A percentile compares a stretch with the other conserved stretches of the same genome.
These are phyloP conservation scores for Zosterops lateralis DNA, from an alignment of 2,113 vertebrate genomes.

Conservation along the genomic window DNA sequence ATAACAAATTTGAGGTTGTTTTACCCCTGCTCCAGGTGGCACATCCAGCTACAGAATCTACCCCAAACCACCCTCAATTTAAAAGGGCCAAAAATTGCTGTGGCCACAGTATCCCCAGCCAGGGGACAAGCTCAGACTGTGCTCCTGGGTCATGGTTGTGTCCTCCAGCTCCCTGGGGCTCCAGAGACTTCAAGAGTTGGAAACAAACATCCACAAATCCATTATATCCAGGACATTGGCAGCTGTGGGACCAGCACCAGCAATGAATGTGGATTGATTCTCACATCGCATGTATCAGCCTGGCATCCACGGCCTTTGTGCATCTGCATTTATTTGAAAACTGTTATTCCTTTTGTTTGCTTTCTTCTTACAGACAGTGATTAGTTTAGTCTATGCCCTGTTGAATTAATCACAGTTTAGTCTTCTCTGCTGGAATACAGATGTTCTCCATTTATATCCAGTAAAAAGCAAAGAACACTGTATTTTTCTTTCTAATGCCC, in stretches of 20 bases:
- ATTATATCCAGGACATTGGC: accelerated
- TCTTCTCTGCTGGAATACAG: not conserved
- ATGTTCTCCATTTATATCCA: not conserved
- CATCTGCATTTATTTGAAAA: not conserved
- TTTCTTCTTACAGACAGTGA: not conserved
- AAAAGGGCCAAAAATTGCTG: not conserved
- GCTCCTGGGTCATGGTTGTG: too few relatives aligned
- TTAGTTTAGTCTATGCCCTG: not conserved
- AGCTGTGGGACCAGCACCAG: not conserved
- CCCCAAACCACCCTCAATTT: not conserved
- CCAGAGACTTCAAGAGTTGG: not conserved
- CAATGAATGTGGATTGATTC: not conserved
- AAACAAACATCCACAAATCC: accelerated
- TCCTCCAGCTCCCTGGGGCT: not conserved
- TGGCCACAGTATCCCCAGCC: accelerated
- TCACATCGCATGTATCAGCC: accelerated
- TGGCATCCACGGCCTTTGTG: not conserved
- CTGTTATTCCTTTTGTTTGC: not conserved
- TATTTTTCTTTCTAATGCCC: not conserved
- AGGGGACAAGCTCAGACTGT: not conserved
- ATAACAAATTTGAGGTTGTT: not conserved
- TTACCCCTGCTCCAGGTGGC: not conserved
- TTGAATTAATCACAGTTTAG: not conserved
- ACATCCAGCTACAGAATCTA: not conserved
- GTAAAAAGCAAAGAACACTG: not conserved